Evolutionary conservation across 1,140 invertebrate genomes (phyloP).

Genomic region (Aphis gossypii): DNA sequence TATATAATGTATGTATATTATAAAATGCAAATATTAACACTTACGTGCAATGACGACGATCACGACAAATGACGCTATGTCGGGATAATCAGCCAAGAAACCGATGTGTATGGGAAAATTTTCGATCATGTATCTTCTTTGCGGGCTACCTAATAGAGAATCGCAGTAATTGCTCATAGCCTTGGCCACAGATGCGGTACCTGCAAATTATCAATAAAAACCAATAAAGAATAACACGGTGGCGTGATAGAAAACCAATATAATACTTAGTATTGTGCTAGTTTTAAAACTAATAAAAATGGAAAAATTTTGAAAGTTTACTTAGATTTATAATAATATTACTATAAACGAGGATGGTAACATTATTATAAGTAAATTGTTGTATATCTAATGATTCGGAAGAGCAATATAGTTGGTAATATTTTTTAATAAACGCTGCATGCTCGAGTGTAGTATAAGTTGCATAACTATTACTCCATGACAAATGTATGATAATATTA

Average conservation of each 20-base stretch:
- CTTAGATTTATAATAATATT: neutral
- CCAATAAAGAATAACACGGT: neutral
- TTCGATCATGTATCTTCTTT: constrained; percentile 69
- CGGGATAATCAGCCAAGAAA: constrained; percentile 72
- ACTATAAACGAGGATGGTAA: neutral
- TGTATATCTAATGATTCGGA: neutral
- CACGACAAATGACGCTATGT: constrained; percentile 72
- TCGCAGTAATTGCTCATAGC: constrained; percentile 79
- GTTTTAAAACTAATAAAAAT: neutral
- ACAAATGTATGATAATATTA: neutral
- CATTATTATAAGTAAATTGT: neutral
- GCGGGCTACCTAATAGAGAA: constrained; percentile 70
- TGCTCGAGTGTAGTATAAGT: neutral
- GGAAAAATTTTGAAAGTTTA: neutral
- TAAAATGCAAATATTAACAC: constrained; percentile 55
- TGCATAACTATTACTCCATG: neutral
- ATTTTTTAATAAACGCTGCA: neutral
- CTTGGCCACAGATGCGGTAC: constrained; percentile 76
- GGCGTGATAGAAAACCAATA: neutral
- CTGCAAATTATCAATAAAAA: constrained; percentile 58
- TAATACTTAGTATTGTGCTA: neutral
- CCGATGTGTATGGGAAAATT: constrained; percentile 69
- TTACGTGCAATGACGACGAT: constrained; percentile 70
- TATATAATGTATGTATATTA: neutral
- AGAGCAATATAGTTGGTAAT: neutral